phyloP scores from a whole-genome alignment of 1,140 invertebrate genomes.

The Drosophila yakuba region DNA sequence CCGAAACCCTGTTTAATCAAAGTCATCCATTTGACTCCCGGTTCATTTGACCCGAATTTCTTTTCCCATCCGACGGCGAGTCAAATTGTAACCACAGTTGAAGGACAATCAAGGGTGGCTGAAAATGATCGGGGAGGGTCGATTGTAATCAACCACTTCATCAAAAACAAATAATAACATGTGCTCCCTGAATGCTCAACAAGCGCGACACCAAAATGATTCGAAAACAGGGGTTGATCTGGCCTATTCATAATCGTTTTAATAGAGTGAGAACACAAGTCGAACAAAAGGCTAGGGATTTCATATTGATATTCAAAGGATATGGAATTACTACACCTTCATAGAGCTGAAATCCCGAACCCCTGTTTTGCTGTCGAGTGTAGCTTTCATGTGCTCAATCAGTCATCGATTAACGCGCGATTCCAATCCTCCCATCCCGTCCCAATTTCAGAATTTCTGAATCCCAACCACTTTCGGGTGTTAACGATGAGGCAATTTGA shows the following conservation, averaged over 20 bases:
- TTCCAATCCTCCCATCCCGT: constrained; percentile 20
- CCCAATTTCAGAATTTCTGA: constrained; percentile 35
- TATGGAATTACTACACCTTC: background rate
- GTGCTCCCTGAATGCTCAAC: constrained; percentile 33
- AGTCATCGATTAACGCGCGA: constrained; percentile 54
- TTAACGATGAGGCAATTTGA: constrained; percentile 57
- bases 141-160: constrained; percentile 51
- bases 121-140: constrained; percentile 26
- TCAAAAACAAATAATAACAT: constrained; percentile 67
- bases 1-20: background rate
- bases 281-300: constrained; percentile 23
- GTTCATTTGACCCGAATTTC: background rate
- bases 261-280: constrained; percentile 25
- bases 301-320: background rate
- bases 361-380: constrained; percentile 16
- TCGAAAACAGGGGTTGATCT: constrained; percentile 53
- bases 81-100: constrained; percentile 36
- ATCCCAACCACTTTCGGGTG: constrained; percentile 56
- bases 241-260: constrained; percentile 48
- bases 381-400: constrained; percentile 40
- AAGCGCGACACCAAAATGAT: constrained; percentile 13
- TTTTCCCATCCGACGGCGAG: constrained; percentile 33
- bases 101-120: background rate
- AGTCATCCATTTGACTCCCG: background rate
- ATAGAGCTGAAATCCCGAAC: background rate